Evolutionary conservation across 2,113 vertebrate species (phyloP).

Genomic region (Thymallus thymallus): DNA sequence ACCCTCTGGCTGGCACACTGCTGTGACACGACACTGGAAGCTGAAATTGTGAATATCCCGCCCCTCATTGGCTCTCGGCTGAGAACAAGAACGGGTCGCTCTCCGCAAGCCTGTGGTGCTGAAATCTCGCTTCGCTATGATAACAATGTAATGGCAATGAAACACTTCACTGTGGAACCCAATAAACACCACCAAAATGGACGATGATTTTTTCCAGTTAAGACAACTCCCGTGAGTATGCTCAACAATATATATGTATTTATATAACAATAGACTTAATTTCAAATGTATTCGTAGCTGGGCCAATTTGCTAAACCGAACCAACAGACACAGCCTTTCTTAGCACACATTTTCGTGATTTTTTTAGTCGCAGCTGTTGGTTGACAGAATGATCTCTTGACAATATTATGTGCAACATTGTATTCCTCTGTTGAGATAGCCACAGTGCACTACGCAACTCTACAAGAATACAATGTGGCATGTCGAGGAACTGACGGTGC

Average conservation of each 20-base stretch:
- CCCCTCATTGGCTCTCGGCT: constrained; percentile 17
- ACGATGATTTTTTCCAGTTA: constrained; percentile 96
- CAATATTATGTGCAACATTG: not conserved
- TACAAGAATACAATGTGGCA: not conserved
- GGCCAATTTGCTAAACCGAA: constrained; percentile 22
- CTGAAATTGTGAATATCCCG: not conserved
- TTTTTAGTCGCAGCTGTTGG: constrained; percentile 20
- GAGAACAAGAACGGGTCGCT: constrained; percentile 68
- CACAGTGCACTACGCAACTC: not conserved
- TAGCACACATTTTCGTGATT: constrained; percentile 9
- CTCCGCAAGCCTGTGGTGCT: constrained; percentile 73
- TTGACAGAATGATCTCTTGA: not conserved
- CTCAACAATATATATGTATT: too few relatives aligned
- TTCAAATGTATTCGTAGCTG: constrained; percentile 10
- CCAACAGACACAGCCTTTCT: constrained; percentile 35
- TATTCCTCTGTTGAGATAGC: not conserved
- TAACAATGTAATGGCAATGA: constrained; percentile 84
- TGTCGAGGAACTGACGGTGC: not conserved
- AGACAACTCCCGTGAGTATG: constrained; percentile 95
- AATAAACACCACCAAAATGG: constrained; percentile 84
- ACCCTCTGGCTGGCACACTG: not conserved
- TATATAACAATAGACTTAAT: not conserved
- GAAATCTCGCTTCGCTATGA: constrained; percentile 69
- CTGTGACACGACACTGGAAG: constrained; percentile 5
- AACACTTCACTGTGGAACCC: constrained; percentile 56